Conservation (phyloP, 1,140 invertebrate species). For the Aphis craccivora region DNA sequence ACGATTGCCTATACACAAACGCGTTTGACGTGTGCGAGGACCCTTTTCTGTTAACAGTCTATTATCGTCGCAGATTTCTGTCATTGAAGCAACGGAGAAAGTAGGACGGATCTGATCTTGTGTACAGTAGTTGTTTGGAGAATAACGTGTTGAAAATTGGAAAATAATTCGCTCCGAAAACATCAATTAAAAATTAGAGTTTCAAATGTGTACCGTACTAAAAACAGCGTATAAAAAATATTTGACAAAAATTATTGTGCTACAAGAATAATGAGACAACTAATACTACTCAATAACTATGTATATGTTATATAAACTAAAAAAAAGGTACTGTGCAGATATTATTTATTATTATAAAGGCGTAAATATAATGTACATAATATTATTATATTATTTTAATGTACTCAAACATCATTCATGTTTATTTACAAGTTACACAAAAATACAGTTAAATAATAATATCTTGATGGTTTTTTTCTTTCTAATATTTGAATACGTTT, state of each 20-base stretch:
- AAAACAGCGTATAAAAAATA: neutral
- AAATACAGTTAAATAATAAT: slow-evolving; percentile 1
- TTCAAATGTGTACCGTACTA: neutral
- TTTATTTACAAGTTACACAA: neutral
- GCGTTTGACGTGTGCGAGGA: neutral
- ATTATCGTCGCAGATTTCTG: slow-evolving; percentile 28
- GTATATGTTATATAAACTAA: neutral
- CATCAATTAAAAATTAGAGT: slow-evolving; percentile 32
- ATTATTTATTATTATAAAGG: neutral
- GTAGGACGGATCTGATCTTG: slow-evolving; percentile 7
- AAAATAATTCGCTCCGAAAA: slow-evolving; percentile 30
- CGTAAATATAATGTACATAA: neutral
- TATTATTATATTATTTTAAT: neutral
- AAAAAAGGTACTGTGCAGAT: neutral
- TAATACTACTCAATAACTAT: neutral
- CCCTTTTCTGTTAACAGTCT: slow-evolving; percentile 21
- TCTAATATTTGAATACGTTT: neutral
- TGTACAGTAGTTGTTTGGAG: neutral
- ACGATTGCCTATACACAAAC: neutral
- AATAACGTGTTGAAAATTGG: slow-evolving; percentile 25
- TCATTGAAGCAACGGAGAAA: slow-evolving; percentile 37
- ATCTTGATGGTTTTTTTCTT: neutral
- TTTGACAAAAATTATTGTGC: neutral
- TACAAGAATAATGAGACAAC: neutral
- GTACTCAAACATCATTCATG: neutral